These are phyloP conservation scores for Nerophis ophidion DNA, from an alignment of 2,113 vertebrate species.

Conservation along the genomic window DNA sequence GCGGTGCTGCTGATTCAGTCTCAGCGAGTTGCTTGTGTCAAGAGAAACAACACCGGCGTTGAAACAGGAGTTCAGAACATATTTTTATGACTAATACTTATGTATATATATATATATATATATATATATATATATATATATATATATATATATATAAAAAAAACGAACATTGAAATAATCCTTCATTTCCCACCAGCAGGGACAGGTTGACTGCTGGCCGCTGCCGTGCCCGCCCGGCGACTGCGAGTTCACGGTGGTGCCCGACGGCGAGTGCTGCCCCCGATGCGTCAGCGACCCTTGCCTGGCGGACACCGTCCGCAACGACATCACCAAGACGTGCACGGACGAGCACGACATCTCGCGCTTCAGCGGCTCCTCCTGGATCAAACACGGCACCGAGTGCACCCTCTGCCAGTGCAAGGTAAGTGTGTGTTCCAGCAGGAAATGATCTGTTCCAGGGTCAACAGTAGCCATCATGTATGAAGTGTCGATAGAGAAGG, in stretches of 20 bases:
- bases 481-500: too few species aligned
- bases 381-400: slow-evolving; percentile 95
- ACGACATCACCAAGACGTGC: slow-evolving; percentile 96
- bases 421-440: slow-evolving; percentile 38
- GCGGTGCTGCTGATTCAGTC: too few species aligned
- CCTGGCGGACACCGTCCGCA: slow-evolving; percentile 87
- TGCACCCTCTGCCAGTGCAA: slow-evolving; percentile 97
- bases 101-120: too few species aligned
- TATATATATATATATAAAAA: too few species aligned
- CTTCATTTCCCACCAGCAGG: slow-evolving; percentile 72
- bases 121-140: too few species aligned
- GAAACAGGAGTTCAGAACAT: too few species aligned
- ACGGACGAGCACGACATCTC: slow-evolving; percentile 86
- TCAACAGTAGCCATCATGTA: too few species aligned
- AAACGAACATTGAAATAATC: too few species aligned
- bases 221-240: slow-evolving; percentile 84
- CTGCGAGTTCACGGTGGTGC: slow-evolving; percentile 89
- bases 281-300: slow-evolving; percentile 91
- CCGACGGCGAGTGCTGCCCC: slow-evolving; percentile 89
- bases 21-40: too few species aligned
- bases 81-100: too few species aligned
- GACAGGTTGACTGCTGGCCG: slow-evolving; percentile 97
- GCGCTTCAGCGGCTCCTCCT: slow-evolving; percentile 94
- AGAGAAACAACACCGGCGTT: too few species aligned
- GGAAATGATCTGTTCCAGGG: too few species aligned